Evolutionary conservation across 2,888 invertebrate species (phyloP), one percentile per base, ranked within the genome.

Genomic region (Ormyrus thymus): DNA sequence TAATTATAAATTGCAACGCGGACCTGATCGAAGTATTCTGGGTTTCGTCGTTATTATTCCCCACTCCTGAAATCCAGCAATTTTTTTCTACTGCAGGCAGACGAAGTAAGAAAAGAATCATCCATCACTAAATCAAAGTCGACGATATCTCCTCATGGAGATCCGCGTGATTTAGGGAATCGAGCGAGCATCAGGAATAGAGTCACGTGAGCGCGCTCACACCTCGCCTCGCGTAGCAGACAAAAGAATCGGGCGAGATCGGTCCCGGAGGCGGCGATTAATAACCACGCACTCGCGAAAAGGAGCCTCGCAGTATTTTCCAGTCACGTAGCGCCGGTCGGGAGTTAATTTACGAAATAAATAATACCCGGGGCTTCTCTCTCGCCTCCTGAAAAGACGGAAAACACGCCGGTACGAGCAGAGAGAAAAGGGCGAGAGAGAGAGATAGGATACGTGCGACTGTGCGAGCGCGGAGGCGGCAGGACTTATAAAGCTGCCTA

Each of bases 281-380:
- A 90, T 90, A 90, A 89, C 87, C 87, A 87, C 86, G 86, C 85
- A 84, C 86, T 85, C 85, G 85, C 84, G 82, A 83, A 85, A 86
- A 86, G 85, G 76, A 77, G 62, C 78, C 84, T 84, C 82, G 80
- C 79, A 85, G 85, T 86, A 89, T 89, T 90, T 90, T 89, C 89
- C 86, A 89, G 89, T 90, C 90, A 89, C 90, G 90, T 90, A 85
- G 87, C 81, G 83, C 83, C 85, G 84, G 85, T 84, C 84, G 83
- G 85, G 88, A 89, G 89, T 89, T 90, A 89, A 89, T 90, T 90
- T 89, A 89, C 89, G 89, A 89, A 90, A 90, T 90, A 90, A 90
- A 90, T 90, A 90, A 89, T 90, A 89, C 89, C 89, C 87, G 29
- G 29, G 85, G 87, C 85, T 87, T 84, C 43, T 61, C 45, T 59